phyloP scores from a whole-genome alignment of 1,140 invertebrate species.

The Drosophila persimilis region DNA sequence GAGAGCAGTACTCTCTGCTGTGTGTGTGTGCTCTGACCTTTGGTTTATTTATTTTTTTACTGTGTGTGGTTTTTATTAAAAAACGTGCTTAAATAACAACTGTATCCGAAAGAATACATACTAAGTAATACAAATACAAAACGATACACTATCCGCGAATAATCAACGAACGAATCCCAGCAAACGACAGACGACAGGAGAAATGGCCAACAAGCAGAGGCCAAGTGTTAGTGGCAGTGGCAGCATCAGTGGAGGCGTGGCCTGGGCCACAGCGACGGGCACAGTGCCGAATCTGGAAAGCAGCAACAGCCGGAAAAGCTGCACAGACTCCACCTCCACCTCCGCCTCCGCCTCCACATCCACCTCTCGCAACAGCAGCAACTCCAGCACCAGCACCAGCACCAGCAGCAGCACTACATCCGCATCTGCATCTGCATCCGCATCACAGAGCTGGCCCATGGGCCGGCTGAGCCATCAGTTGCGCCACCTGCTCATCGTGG shows the following conservation, averaged over 20 bases:
- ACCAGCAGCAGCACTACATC: too few relatives aligned
- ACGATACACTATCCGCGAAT: slow-evolving; percentile 7
- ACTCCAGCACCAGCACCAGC: slow-evolving; percentile 22
- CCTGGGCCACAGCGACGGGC: slow-evolving; percentile 62
- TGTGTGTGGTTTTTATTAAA: slow-evolving; percentile 14
- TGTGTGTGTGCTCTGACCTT: slow-evolving; percentile 36
- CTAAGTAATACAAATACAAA: slow-evolving; percentile 1
- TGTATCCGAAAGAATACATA: slow-evolving; percentile 5
- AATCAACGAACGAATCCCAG: too few relatives aligned
- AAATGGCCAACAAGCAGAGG: slow-evolving; percentile 56
- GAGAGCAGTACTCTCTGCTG: too few relatives aligned
- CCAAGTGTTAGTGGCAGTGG: slow-evolving; percentile 20
- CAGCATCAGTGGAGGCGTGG: slow-evolving; percentile 19
- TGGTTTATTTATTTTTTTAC: slow-evolving; percentile 39
- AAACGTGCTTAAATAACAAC: slow-evolving; percentile 27
- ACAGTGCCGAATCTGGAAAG: slow-evolving; percentile 56
- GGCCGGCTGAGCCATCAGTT: slow-evolving; percentile 23
- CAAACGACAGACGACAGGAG: background rate
- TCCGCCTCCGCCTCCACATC: background rate
- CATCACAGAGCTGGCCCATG: slow-evolving; percentile 19
- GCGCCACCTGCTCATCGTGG: slow-evolving; percentile 67
- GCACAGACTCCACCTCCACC: background rate
- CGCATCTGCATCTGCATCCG: background rate
- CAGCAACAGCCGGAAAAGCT: slow-evolving; percentile 20
- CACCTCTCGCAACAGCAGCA: slow-evolving; percentile 4